Conservation (phyloP, 92 coral and sea anemone genomes). For the Muricea muricata region DNA sequence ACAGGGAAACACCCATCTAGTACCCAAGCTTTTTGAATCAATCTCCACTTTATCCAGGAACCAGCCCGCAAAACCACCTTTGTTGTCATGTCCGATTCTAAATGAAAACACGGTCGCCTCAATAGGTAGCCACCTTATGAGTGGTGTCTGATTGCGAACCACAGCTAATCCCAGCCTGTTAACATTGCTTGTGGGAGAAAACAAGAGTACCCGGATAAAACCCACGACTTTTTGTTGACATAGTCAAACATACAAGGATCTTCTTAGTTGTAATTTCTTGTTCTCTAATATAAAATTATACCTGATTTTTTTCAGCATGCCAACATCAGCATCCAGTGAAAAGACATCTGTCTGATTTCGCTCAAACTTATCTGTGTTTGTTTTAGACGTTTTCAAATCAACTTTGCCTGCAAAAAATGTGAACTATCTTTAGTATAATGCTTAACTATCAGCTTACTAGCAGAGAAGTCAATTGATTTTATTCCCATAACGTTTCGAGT, state of each 20-base stretch:
- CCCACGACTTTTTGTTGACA: too few relatives aligned
- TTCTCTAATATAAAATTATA: slow-evolving; percentile 6
- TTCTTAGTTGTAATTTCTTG: too few relatives aligned
- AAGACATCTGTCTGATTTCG: slow-evolving; percentile 88
- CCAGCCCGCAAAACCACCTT: slow-evolving; percentile 99
- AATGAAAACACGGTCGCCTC: neutral
- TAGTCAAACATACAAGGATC: too few relatives aligned
- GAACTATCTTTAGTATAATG: too few relatives aligned
- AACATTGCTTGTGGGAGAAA: too few relatives aligned
- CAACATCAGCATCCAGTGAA: slow-evolving; percentile 84
- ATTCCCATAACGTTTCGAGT: too few relatives aligned
- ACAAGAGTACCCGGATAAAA: too few relatives aligned
- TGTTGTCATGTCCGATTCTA: slow-evolving; percentile 95
- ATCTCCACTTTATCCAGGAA: slow-evolving; percentile 85
- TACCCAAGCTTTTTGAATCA: slow-evolving; percentile 89
- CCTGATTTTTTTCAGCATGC: slow-evolving; percentile 92
- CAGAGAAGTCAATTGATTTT: too few relatives aligned
- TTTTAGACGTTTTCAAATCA: slow-evolving; percentile 87
- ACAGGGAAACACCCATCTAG: slow-evolving; percentile 88
- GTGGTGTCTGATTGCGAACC: too few relatives aligned
- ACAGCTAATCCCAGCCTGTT: too few relatives aligned
- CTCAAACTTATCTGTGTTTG: slow-evolving; percentile 93
- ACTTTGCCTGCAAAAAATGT: slow-evolving; percentile 81
- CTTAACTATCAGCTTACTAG: too few relatives aligned
- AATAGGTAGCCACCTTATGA: too few relatives aligned